These are phyloP conservation scores for Acanthacorydalis orientalis DNA, from an alignment of 2,888 invertebrate genomes.

Conservation along the genomic window DNA sequence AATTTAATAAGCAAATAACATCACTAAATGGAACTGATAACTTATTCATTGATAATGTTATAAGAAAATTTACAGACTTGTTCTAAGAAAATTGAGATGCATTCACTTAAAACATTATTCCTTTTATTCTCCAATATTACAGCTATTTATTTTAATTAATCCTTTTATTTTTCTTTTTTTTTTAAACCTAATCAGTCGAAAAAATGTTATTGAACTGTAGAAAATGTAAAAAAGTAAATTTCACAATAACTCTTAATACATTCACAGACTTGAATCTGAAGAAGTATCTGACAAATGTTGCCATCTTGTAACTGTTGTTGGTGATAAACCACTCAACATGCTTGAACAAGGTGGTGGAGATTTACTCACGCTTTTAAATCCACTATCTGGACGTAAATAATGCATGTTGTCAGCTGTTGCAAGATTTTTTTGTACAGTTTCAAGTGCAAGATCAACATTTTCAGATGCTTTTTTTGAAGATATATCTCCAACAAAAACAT, in stretches of 20 bases:
- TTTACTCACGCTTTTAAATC: slow-evolving; percentile 23
- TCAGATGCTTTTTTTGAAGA: slow-evolving; percentile 10
- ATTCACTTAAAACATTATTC: too few relatives aligned
- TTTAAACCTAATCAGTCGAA: too few relatives aligned
- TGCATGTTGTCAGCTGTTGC: slow-evolving; percentile 17
- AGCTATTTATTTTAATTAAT: too few relatives aligned
- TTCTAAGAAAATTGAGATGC: too few relatives aligned
- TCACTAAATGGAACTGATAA: too few relatives aligned
- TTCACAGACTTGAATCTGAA: slow-evolving; percentile 25
- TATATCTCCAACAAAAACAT: neutral
- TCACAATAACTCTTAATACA: neutral
- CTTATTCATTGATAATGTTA: too few relatives aligned
- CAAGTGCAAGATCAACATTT: slow-evolving; percentile 5
- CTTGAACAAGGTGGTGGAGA: slow-evolving; percentile 37
- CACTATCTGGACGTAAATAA: slow-evolving; percentile 24
- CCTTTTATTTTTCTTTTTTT: too few relatives aligned
- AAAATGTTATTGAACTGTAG: too few relatives aligned
- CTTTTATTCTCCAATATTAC: too few relatives aligned
- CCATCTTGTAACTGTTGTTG: slow-evolving; percentile 28
- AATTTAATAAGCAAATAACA: too few relatives aligned
- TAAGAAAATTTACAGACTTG: too few relatives aligned
- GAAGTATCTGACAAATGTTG: slow-evolving; percentile 18
- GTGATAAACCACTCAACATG: slow-evolving; percentile 35
- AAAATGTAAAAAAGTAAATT: too few relatives aligned
- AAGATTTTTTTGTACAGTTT: slow-evolving; percentile 16